Evolutionary conservation across 1,140 invertebrate species (phyloP).

Genomic region (Linepithema humile): DNA sequence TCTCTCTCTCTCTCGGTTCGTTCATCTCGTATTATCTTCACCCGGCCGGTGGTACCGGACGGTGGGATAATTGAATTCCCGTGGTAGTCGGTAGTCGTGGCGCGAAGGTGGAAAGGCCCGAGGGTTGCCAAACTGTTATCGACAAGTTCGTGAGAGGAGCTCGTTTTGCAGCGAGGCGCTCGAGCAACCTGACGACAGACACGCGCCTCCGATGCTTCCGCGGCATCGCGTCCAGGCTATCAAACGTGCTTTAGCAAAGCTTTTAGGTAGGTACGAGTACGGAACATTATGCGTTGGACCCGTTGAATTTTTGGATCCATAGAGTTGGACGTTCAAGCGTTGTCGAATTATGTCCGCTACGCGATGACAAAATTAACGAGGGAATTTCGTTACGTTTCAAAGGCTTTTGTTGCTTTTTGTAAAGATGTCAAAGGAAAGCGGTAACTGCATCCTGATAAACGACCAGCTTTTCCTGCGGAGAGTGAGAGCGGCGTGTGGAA

Average conservation of each 20-base stretch:
- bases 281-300: no score
- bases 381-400: not conserved
- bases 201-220: not conserved
- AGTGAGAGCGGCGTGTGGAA: not conserved
- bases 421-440: conserved; percentile 8
- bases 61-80: conserved; percentile 77
- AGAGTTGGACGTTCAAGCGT: conserved; percentile 3
- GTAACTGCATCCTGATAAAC: conserved; percentile 2
- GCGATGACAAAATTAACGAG: not conserved
- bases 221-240: conserved; percentile 33
- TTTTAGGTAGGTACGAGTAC: not conserved
- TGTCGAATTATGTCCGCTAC: not conserved
- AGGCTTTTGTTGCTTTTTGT: not conserved
- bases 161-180: conserved; percentile 47
- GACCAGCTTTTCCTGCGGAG: not conserved
- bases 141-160: conserved; percentile 71
- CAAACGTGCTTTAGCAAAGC: not conserved
- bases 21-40: conserved; percentile 70
- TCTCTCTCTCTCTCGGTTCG: conserved; percentile 34
- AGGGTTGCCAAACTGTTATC: conserved; percentile 75
- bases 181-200: not conserved
- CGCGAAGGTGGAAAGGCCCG: conserved; percentile 68
- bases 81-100: conserved; percentile 61
- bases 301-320: not conserved
- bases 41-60: conserved; percentile 56